Evolutionary conservation across 2,113 vertebrate species (phyloP).

Genomic region (Jacana jacana): DNA sequence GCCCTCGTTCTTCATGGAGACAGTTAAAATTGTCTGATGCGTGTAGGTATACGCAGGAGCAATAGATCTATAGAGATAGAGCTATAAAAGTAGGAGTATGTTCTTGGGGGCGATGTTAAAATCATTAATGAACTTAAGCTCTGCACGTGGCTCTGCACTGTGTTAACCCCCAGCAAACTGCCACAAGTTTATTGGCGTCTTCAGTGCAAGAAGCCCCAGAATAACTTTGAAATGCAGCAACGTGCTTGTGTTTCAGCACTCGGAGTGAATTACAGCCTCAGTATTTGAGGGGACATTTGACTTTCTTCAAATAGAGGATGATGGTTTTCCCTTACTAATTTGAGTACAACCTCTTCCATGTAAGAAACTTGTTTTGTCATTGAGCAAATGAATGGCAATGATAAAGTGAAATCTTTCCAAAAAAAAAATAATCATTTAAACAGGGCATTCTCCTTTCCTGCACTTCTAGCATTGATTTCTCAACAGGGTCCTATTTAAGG

Average conservation of each 20-base stretch:
- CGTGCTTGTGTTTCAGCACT: background rate
- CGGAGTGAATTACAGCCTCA: background rate
- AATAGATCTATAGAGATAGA: background rate
- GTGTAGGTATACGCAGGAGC: fast-evolving
- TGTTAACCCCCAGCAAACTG: background rate
- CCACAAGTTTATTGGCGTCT: background rate
- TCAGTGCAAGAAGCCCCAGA: background rate
- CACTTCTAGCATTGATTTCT: background rate
- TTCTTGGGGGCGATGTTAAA: background rate
- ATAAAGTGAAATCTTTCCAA: fast-evolving
- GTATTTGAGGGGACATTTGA: background rate
- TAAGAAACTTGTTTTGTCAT: background rate
- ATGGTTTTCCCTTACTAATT: background rate
- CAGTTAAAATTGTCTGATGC: fast-evolving
- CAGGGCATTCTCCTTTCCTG: background rate
- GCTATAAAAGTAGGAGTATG: background rate
- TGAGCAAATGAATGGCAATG: background rate
- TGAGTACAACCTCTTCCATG: background rate
- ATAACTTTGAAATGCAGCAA: constrained; percentile 4
- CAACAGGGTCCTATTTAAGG: background rate
- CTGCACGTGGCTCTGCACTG: background rate
- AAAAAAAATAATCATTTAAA: background rate
- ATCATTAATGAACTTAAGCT: constrained; percentile 40
- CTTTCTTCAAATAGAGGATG: background rate
- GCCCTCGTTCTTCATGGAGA: background rate